Evolutionary conservation across 2,113 vertebrate species (phyloP).

Genomic region (Antechinus flavipes): DNA sequence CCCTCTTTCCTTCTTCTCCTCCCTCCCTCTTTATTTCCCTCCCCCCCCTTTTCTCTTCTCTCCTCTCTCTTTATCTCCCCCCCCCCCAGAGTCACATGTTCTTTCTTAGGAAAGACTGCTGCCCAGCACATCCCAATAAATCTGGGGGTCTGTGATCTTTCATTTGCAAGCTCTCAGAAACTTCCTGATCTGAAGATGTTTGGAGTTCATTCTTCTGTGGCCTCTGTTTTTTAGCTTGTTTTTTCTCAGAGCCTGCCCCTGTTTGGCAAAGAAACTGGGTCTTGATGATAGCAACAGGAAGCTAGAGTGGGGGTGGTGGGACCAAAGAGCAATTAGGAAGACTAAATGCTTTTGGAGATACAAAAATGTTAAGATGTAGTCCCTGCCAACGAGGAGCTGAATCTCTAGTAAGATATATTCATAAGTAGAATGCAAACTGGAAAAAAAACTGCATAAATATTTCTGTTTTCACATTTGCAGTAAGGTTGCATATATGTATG

Average conservation of each 20-base stretch:
- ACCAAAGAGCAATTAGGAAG: background rate
- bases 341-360: background rate
- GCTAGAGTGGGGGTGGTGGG: background rate
- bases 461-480: background rate
- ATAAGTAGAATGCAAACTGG: background rate
- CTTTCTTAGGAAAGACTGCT: background rate
- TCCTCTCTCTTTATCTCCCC: no score
- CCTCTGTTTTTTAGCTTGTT: background rate
- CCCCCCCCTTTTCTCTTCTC: no score
- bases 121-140: background rate
- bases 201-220: background rate
- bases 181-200: background rate
- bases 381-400: background rate
- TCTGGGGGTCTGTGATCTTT: background rate
- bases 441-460: background rate
- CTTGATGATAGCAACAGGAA: background rate
- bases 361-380: background rate
- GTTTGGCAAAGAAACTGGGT: background rate
- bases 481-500: background rate
- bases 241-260: background rate
- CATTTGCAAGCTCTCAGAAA: background rate
- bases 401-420: background rate
- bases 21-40: no score
- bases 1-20: no score
- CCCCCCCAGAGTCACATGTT: background rate